These are phyloP conservation scores for Syrphus vitripennis DNA, from an alignment of 2,888 invertebrate genomes.

Conservation along the genomic window DNA sequence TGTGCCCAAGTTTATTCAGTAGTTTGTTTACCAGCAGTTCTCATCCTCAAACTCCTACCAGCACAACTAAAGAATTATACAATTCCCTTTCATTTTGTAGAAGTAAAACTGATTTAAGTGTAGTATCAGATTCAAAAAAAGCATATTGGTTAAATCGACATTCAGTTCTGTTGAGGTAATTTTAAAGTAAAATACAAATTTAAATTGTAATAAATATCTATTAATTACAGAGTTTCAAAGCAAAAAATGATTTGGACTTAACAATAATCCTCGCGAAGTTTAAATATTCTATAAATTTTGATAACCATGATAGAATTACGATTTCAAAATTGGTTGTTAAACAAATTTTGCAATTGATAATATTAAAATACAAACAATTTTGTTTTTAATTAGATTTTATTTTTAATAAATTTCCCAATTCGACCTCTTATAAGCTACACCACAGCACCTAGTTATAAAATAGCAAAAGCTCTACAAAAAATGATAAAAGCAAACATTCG, in stretches of 20 bases:
- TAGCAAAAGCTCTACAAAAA: too few species aligned
- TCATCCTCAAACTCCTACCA: neutral
- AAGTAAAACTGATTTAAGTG: neutral
- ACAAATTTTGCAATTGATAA: constrained; percentile 1
- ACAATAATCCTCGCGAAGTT: neutral
- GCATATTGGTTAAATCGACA: constrained; percentile 4
- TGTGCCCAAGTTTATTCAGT: neutral
- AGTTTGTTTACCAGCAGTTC: neutral
- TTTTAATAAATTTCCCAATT: too few species aligned
- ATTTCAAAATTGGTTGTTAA: constrained; percentile 8
- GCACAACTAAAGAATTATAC: neutral
- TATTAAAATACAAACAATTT: too few species aligned
- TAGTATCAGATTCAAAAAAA: neutral
- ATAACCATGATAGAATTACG: constrained; percentile 11
- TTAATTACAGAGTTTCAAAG: neutral
- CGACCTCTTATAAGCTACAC: too few species aligned
- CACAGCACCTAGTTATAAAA: too few species aligned
- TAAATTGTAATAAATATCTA: neutral
- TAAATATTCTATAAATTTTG: neutral
- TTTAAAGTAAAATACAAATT: neutral
- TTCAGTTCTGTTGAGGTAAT: constrained; percentile 2
- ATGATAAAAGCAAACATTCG: too few species aligned
- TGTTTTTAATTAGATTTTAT: too few species aligned
- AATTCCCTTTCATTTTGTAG: neutral
- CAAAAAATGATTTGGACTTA: constrained; percentile 2